Evolutionary conservation across 2,113 vertebrate genomes (phyloP), one percentile per base, ranked within the genome.

Genomic region (Dolichotis patagonum): DNA sequence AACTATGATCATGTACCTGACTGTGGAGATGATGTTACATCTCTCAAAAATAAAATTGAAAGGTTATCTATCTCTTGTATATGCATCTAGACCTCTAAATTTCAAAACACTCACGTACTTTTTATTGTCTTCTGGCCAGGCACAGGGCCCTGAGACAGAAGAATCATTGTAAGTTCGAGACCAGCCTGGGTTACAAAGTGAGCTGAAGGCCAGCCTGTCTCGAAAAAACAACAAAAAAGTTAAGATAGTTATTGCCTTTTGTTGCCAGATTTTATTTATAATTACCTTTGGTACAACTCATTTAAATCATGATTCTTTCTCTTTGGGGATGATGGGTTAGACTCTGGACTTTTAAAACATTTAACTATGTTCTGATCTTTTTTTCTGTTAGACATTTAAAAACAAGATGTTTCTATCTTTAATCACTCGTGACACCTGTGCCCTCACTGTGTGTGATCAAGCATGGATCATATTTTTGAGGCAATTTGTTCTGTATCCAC

Each of bases 291-390:
- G 35, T 46, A 58, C 20, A 75, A 63, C 26, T 54, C 30, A 46
- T 65, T 54, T 73, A 92, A 94, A 49, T 94, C 11, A 75, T 26
- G 24, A 82, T 46, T 69, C 28, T 4, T 96, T 67, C 7, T 90
- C 32, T 90, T 89, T 90, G 24, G 43, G 84, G n/a, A 4, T 91
- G 58, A 43, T 80, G 35, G 38, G 78, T 91, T 95, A 88, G 43
- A 95, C 88, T 86, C 32, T 95, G 63, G 13, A 19, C 58, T 85
- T 75, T 83, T 77, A 90, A 97, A 94, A 90, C 71, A 77, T 56
- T 96, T 95, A 95, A 95, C 93, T 90, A 63, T 69, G 32, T 38
- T 90, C 88, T 63, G 22, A 77, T 62, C 30, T 12, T 46, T 95
- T 93, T 78, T 52, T 52, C 17, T 69, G 38, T 26, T 85, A 56